phyloP scores from a whole-genome alignment of 2,888 invertebrate genomes.

The Hofmannophila pseudospretella region DNA sequence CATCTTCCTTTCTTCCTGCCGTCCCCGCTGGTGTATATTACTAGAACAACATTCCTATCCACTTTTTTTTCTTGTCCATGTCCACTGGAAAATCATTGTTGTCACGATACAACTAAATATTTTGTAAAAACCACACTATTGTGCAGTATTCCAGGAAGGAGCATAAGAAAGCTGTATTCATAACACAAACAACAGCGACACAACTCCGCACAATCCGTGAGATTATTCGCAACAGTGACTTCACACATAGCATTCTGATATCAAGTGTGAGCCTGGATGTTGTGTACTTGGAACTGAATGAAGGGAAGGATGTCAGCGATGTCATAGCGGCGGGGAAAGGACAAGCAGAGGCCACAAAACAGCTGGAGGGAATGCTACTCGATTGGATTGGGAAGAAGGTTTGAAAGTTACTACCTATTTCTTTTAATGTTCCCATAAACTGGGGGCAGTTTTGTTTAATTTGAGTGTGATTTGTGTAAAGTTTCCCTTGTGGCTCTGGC shows the following conservation, averaged over 20 bases:
- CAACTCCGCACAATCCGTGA: conserved; percentile 77
- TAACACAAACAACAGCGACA: conserved; percentile 72
- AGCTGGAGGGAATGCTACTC: conserved; percentile 45
- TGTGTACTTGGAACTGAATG: conserved; percentile 65
- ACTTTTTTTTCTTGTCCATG: too few species aligned
- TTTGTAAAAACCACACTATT: too few species aligned
- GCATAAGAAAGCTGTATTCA: conserved; percentile 73
- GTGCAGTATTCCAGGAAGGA: conserved; percentile 47
- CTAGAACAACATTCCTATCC: too few species aligned
- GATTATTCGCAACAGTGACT: conserved; percentile 78
- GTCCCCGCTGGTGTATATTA: too few species aligned
- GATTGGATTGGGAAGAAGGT: conserved; percentile 80
- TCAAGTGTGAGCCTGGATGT: conserved; percentile 76
- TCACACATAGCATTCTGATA: conserved; percentile 79
- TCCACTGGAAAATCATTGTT: too few species aligned
- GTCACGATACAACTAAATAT: too few species aligned
- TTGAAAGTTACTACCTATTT: conserved; percentile 18
- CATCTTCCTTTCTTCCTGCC: too few species aligned
- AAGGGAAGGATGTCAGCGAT: conserved; percentile 55
- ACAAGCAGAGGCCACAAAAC: conserved; percentile 45
- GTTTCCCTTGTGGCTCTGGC: too few species aligned
- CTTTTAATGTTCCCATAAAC: too few species aligned
- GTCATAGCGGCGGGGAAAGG: conserved; percentile 47
- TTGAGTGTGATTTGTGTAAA: too few species aligned
- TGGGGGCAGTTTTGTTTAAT: too few species aligned